Conservation (phyloP, 2,113 vertebrate species). For the Etheostoma cragini region DNA sequence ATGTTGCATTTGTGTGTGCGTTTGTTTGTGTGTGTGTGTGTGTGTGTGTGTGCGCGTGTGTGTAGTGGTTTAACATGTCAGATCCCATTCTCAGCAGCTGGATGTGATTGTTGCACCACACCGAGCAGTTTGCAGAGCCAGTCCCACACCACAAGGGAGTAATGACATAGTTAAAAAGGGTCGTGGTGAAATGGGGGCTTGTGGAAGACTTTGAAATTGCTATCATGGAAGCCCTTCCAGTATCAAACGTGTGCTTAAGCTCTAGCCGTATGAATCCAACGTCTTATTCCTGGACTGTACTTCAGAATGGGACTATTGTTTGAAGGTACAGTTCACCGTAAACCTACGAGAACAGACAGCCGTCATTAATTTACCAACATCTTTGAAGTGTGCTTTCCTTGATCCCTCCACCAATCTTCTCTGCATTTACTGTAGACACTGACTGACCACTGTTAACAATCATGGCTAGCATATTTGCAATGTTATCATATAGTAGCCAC, state of each 20-base stretch:
- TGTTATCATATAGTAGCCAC: conserved; percentile 37
- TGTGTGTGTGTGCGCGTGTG: conserved; percentile 28
- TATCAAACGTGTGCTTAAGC: conserved; percentile 39
- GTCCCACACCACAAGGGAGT: conserved; percentile 68
- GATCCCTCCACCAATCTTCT: conserved; percentile 10
- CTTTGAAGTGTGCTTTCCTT: conserved; percentile 43
- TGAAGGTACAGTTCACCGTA: conserved; percentile 23
- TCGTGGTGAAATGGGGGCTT: conserved; percentile 46
- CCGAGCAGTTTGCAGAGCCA: conserved; percentile 49
- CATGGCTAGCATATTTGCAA: conserved; percentile 22
- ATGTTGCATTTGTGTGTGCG: conserved; percentile 32
- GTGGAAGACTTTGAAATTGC: conserved; percentile 70
- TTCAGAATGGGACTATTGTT: conserved; percentile 48
- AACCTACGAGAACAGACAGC: conserved; percentile 27
- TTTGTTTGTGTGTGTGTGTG: conserved; percentile 26
- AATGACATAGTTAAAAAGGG: conserved; percentile 76
- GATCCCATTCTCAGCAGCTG: conserved; percentile 74
- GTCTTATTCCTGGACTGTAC: conserved; percentile 4
- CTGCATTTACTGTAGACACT: conserved; percentile 29
- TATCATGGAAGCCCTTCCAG: conserved; percentile 39
- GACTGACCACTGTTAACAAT: conserved; percentile 45
- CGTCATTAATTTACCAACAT: conserved; percentile 38
- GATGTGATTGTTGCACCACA: conserved; percentile 79
- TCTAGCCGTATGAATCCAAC: conserved; percentile 25
- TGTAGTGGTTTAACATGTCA: conserved; percentile 62